These are phyloP conservation scores for Elanus axillaris DNA, from an alignment of 2,113 vertebrate species.

Conservation along the genomic window DNA sequence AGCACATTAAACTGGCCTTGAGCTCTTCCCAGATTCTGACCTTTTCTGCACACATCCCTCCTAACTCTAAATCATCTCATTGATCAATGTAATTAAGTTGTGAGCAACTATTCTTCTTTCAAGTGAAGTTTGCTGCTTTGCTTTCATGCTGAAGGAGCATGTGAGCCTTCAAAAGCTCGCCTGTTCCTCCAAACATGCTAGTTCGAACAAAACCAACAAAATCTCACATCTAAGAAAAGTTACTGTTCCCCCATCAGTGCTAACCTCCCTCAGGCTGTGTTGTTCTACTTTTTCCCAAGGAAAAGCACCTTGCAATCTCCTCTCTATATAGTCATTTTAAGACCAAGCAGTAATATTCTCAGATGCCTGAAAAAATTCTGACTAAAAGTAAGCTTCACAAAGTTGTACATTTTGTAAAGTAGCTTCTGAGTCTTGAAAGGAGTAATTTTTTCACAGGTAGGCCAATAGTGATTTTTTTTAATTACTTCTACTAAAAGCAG, in stretches of 20 bases:
- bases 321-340: not conserved
- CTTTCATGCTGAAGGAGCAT: not conserved
- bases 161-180: not conserved
- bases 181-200: not conserved
- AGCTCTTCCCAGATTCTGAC: slow-evolving; percentile 8
- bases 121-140: not conserved
- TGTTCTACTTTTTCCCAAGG: not conserved
- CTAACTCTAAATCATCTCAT: not conserved
- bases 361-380: not conserved
- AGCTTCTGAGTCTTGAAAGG: not conserved
- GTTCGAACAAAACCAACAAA: not conserved
- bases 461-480: not conserved
- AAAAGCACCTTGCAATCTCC: not conserved
- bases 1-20: not conserved
- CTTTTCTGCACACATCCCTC: not conserved
- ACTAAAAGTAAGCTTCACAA: not conserved
- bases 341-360: not conserved
- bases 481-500: not conserved
- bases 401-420: not conserved
- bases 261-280: not conserved
- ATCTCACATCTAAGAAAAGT: not conserved
- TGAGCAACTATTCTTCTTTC: not conserved
- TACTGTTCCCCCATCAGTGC: not conserved
- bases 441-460: not conserved
- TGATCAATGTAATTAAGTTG: not conserved